Evolutionary conservation across 2,888 invertebrate genomes (phyloP).

Genomic region (Zaprionus bogoriensis): DNA sequence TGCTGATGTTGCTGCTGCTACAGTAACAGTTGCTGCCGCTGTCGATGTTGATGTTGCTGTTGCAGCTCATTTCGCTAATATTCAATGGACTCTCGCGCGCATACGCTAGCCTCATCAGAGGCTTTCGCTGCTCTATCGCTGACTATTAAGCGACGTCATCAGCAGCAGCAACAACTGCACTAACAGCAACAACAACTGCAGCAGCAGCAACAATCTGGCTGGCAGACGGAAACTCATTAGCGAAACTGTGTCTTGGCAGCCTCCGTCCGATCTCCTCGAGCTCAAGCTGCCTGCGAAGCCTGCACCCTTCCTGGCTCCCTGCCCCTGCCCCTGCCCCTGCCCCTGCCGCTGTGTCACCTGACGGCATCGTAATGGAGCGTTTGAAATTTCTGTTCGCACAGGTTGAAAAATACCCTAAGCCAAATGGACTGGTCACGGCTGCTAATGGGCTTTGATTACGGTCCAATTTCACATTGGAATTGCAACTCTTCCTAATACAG

Average conservation of each 20-base stretch:
- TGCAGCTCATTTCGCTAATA: conserved; percentile 38
- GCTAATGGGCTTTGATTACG: too few relatives aligned
- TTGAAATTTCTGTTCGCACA: conserved; percentile 30
- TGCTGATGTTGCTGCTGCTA: conserved; percentile 5
- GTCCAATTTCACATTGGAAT: too few relatives aligned
- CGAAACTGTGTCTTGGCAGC: conserved; percentile 65
- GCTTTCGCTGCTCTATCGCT: conserved; percentile 32
- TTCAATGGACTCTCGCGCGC: conserved; percentile 13
- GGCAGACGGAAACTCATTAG: conserved; percentile 73
- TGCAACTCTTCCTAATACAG: too few relatives aligned
- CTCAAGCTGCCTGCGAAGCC: not conserved
- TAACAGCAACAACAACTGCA: not conserved
- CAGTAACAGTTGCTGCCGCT: not conserved
- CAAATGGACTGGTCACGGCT: too few relatives aligned
- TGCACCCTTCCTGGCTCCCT: not conserved
- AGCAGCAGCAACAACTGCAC: conserved; percentile 22
- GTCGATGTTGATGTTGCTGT: conserved; percentile 10
- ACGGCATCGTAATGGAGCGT: conserved; percentile 50
- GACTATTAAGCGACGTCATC: conserved; percentile 47
- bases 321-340: not conserved
- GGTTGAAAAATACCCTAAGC: not conserved
- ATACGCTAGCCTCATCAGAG: conserved; percentile 8
- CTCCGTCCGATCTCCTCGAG: conserved; percentile 22
- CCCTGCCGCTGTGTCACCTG: conserved; percentile 41
- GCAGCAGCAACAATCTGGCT: conserved; percentile 5